Base-by-base conservation (phyloP, 2,113 vertebrate genomes). In the Drymodes brunneopygia region DNA sequence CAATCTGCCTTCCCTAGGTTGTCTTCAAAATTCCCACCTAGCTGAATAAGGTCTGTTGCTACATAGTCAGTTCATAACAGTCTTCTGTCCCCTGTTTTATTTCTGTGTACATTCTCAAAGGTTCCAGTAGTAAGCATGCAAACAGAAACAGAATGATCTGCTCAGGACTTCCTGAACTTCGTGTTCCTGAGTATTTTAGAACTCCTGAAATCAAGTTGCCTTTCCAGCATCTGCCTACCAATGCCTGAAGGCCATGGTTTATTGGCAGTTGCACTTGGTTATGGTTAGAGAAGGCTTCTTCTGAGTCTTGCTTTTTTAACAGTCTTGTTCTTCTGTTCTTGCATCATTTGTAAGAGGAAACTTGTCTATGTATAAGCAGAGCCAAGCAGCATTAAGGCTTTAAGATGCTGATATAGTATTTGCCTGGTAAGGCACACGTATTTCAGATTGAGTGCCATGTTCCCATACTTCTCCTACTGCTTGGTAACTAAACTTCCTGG, bases 11-110 rank as follows among this genome's bases (percentile, higher is more conserved):
- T 74, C 38, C 35, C 33, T 40, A 27, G 44, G 27, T 38, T 62
- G 69, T 38, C 50, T 90, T 57, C 44, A 40, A 0, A 56, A 81
- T 71, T 70, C 69, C 24, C 28, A 6, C 7, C 11, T 48, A 20
- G 6, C 6, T 33, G 20, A 31, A 38, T 38, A 42, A 36, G 38
- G 8, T 36, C 36, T 54, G 0, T 31, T 58, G 17, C 78, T 44
- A 1, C 0, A 0, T 14, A 40, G 45, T 47, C 10, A 8, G 10
- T 53, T 69, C 3, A 0, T 17, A 18, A 40, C 13, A 23, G 21
- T 12, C 35, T 48, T 69, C 40, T 45, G 7, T n/a, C 16, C 50
- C 31, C 5, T 10, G 22, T 69, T 83, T 50, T 18, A 10, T 58
- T 66, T 42, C 36, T 84, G 8, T 58, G 22, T 81, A 1, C 31